Conservation (phyloP, 2,113 vertebrate genomes). For the Himantopus leucocephalus region DNA sequence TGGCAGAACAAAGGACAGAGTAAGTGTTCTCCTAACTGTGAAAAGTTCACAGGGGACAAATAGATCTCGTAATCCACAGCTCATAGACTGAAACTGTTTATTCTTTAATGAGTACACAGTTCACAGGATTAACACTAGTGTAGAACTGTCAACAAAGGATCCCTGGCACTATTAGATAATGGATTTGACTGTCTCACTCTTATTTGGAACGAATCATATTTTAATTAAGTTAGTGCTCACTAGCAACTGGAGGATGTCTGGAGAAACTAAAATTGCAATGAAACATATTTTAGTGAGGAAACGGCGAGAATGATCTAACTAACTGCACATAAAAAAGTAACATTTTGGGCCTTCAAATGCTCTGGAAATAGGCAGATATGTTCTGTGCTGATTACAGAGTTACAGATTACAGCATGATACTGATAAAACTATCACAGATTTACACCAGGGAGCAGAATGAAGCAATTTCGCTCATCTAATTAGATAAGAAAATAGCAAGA, state of each 20-base stretch:
- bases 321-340: neutral
- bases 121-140: neutral
- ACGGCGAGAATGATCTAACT: neutral
- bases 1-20: neutral
- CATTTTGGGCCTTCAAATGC: neutral
- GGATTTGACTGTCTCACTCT: neutral
- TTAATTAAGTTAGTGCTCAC: neutral
- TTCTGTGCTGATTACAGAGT: neutral
- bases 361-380: neutral
- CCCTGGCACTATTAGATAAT: neutral
- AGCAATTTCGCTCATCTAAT: neutral
- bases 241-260: neutral
- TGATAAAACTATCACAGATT: neutral
- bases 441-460: neutral
- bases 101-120: neutral
- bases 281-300: neutral
- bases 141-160: neutral
- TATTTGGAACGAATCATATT: neutral
- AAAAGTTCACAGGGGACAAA: neutral
- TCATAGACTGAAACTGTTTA: neutral
- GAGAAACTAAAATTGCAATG: neutral
- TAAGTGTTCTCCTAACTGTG: accelerated
- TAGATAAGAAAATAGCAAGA: neutral
- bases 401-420: neutral
- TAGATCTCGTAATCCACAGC: neutral